Conservation (phyloP, 2,888 invertebrate species). For the Drosophila mimica region DNA sequence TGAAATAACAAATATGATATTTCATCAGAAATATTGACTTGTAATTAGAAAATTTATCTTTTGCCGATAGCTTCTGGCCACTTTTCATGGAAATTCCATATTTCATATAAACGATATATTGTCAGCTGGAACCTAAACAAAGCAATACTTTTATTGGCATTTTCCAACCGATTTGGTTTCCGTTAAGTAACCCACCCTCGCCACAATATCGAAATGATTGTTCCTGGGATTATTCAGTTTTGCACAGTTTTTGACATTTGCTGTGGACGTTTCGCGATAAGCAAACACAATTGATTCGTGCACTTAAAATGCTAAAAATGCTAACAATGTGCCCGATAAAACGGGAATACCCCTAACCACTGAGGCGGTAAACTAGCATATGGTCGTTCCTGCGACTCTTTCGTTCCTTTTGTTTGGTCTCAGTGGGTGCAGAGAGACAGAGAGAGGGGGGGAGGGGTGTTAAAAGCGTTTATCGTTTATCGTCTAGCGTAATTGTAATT, state of each 20-base stretch:
- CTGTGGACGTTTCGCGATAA: slow-evolving; percentile 32
- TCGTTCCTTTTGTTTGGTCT: slow-evolving; percentile 11
- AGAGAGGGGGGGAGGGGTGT: slow-evolving; percentile 9
- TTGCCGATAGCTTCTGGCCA: not conserved
- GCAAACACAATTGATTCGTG: slow-evolving; percentile 53
- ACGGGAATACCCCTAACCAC: slow-evolving; percentile 12
- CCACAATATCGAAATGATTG: slow-evolving; percentile 62
- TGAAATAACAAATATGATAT: not conserved
- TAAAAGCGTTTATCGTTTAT: slow-evolving; percentile 65
- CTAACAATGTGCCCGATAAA: slow-evolving; percentile 67
- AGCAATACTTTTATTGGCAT: slow-evolving; percentile 55
- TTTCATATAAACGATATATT: not conserved
- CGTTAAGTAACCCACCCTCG: slow-evolving; percentile 38
- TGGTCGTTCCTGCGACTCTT: slow-evolving; percentile 27
- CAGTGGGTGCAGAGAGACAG: slow-evolving; percentile 11
- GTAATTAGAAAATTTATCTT: too few species aligned
- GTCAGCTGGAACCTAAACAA: slow-evolving; percentile 34
- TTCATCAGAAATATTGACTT: too few species aligned
- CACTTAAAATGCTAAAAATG: slow-evolving; percentile 70
- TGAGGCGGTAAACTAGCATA: slow-evolving; percentile 58
- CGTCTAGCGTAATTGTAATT: slow-evolving; percentile 79
- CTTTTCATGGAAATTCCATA: slow-evolving; percentile 3
- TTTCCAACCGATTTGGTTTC: slow-evolving; percentile 68
- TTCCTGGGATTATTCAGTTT: slow-evolving; percentile 22
- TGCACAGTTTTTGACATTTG: slow-evolving; percentile 37